A percentile compares a stretch with the other conserved stretches of the same genome.
These are phyloP conservation scores for Lordiphosa collinella DNA, from an alignment of 1,140 invertebrate genomes.

Conservation along the genomic window DNA sequence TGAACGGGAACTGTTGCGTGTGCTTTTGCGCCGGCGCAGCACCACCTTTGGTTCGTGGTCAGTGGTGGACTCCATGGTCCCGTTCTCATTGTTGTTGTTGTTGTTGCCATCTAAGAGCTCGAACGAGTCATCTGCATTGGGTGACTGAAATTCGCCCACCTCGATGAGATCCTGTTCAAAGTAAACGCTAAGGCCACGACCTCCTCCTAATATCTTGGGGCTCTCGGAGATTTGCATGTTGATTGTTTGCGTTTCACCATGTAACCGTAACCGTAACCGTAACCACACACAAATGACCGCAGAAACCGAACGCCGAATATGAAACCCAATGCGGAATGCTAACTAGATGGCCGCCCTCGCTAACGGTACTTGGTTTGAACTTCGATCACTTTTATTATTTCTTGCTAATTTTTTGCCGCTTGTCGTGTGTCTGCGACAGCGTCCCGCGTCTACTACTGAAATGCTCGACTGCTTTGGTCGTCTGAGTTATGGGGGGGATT, in stretches of 20 bases:
- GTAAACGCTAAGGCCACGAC: conserved; percentile 14
- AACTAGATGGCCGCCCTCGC: too few relatives aligned
- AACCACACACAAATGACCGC: not conserved
- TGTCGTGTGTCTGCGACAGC: conserved; percentile 24
- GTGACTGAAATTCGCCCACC: too few relatives aligned
- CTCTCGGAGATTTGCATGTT: conserved; percentile 10
- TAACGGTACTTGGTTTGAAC: not conserved
- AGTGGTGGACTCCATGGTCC: conserved; percentile 4
- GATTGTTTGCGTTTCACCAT: not conserved
- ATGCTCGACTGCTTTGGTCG: not conserved
- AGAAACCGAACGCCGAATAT: not conserved
- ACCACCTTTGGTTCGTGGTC: not conserved
- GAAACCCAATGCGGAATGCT: too few relatives aligned
- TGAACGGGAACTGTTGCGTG: conserved; percentile 6
- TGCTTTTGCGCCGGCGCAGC: conserved; percentile 24
- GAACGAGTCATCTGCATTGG: not conserved
- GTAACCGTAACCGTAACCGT: not conserved
- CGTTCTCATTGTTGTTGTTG: conserved; percentile 8
- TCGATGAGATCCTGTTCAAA: conserved; percentile 30
- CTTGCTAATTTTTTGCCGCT: not conserved
- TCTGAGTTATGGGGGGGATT: not conserved
- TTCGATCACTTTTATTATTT: conserved; percentile 1
- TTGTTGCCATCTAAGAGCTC: conserved; percentile 2
- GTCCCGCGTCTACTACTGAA: conserved; percentile 31
- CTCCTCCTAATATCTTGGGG: not conserved